Evolutionary conservation across 2,797 vertebrate species (phyloP).

Genomic region (Halcyon leucocephala): DNA sequence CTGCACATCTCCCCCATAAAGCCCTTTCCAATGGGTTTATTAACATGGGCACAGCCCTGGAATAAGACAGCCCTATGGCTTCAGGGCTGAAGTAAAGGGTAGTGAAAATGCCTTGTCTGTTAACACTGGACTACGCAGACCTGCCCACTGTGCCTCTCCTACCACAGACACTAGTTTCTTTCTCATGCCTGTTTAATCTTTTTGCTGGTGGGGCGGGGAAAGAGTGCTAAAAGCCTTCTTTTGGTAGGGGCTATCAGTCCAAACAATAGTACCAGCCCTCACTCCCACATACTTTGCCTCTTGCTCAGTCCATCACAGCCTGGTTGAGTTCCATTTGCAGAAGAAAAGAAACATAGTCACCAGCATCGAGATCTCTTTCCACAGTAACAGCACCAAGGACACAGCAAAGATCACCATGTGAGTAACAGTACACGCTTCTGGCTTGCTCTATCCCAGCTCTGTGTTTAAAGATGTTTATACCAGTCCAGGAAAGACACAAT

Average conservation of each 20-base stretch:
- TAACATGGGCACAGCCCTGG: not conserved
- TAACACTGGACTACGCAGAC: not conserved
- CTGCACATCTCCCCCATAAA: not conserved
- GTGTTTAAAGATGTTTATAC: not conserved
- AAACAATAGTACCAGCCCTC: not conserved
- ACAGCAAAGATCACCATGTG: slow-evolving; percentile 76
- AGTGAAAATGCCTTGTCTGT: not conserved
- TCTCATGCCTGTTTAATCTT: not conserved
- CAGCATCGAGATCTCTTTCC: slow-evolving; percentile 73
- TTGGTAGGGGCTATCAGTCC: not conserved
- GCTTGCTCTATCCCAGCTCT: not conserved
- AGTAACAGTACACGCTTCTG: slow-evolving; percentile 17
- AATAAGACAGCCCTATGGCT: not conserved
- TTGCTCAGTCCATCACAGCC: slow-evolving; percentile 75
- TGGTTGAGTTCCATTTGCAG: slow-evolving; percentile 78
- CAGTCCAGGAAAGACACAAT: not conserved
- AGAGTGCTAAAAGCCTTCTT: not conserved
- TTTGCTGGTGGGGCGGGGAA: not conserved
- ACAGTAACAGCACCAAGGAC: slow-evolving; percentile 55
- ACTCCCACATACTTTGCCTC: not conserved
- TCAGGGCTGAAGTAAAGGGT: not conserved
- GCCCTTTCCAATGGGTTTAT: not conserved
- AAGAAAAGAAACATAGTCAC: slow-evolving; percentile 62
- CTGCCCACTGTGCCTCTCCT: not conserved
- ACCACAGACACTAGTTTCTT: not conserved